A percentile compares a stretch with the other conserved stretches of the same genome.
phyloP scores from a whole-genome alignment of 2,113 vertebrate species.

The Rafetus swinhoei region DNA sequence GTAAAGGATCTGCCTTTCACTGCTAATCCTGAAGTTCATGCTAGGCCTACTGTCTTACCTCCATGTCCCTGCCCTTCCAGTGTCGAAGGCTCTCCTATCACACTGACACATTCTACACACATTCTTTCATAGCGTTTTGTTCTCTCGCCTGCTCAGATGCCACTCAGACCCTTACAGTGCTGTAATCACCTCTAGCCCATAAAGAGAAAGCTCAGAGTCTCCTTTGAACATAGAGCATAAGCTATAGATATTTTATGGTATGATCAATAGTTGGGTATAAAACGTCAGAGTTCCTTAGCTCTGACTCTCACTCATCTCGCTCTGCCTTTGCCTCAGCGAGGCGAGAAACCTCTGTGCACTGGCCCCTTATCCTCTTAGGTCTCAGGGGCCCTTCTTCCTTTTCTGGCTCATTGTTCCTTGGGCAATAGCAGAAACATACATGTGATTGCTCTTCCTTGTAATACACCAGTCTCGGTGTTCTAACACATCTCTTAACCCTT shows the following conservation, averaged over 20 bases:
- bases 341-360: background rate
- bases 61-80: background rate
- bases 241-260: background rate
- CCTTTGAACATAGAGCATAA: background rate
- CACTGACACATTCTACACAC: background rate
- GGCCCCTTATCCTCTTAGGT: background rate
- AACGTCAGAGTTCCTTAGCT: background rate
- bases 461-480: background rate
- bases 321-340: background rate
- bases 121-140: background rate
- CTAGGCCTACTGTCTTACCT: background rate
- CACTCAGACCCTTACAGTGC: background rate
- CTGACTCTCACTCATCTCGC: background rate
- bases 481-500: background rate
- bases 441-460: background rate
- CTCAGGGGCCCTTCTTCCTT: background rate
- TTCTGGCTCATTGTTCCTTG: background rate
- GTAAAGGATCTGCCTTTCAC: background rate
- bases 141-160: background rate
- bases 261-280: background rate
- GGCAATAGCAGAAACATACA: background rate
- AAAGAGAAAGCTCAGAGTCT: background rate
- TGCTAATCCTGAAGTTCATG: background rate
- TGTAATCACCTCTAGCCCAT: background rate
- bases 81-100: fast-evolving